A percentile compares a stretch with the other conserved stretches of the same genome.
These are phyloP conservation scores for Digitonthophagus gazella DNA, from an alignment of 2,888 invertebrate genomes.

Conservation along the genomic window DNA sequence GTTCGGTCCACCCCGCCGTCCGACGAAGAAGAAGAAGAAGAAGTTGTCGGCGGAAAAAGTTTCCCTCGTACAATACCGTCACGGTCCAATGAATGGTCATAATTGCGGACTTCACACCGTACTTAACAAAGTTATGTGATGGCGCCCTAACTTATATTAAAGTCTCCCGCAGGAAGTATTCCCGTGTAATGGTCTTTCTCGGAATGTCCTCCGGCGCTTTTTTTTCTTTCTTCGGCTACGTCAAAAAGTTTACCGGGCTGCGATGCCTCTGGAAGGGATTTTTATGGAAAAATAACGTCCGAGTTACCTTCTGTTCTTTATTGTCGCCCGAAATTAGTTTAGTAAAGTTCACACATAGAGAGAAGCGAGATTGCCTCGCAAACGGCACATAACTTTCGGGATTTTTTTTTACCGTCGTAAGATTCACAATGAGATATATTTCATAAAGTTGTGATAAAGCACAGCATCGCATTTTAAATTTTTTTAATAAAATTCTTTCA, in stretches of 20 bases:
- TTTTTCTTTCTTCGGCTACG: neutral
- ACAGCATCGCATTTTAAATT: neutral
- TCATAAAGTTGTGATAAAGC: neutral
- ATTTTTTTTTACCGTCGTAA: neutral
- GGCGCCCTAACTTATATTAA: constrained; percentile 26
- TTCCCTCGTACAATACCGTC: constrained; percentile 22
- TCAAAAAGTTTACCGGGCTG: neutral
- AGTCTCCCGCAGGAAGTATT: constrained; percentile 32
- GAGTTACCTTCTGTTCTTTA: neutral
- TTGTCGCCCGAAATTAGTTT: neutral
- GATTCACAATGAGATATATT: neutral
- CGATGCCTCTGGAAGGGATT: neutral
- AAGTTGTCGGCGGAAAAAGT: constrained; percentile 15
- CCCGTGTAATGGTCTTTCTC: constrained; percentile 14
- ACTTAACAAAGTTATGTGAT: constrained; percentile 30
- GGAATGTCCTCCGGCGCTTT: constrained; percentile 7
- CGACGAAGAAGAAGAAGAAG: constrained; percentile 5
- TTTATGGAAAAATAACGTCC: neutral
- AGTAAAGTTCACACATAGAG: neutral
- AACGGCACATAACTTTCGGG: neutral
- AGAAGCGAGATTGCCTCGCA: neutral
- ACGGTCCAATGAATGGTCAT: constrained; percentile 37
- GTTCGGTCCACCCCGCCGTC: constrained; percentile 10
- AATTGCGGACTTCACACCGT: constrained; percentile 37
- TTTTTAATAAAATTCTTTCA: too few species aligned